Percentiles rank a stretch among this genome's conserved stretches.
phyloP scores from a whole-genome alignment of 2,113 vertebrate species.

The Megaceryle torquata region DNA sequence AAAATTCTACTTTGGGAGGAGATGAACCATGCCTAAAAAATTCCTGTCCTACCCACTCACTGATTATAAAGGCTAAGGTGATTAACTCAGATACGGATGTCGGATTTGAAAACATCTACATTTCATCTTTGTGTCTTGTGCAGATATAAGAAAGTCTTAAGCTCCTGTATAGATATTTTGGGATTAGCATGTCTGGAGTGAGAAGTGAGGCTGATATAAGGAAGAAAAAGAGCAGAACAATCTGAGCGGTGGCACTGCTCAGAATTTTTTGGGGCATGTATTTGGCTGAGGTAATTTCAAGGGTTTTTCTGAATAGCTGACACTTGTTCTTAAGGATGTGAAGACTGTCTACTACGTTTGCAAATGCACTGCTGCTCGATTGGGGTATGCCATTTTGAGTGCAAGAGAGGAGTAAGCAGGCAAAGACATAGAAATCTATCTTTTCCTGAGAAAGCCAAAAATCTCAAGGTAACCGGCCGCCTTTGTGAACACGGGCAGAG shows the following conservation, averaged over 20 bases:
- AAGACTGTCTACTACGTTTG: not conserved
- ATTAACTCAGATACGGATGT: conserved; percentile 31
- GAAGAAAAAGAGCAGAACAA: conserved; percentile 9
- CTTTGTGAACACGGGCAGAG: not conserved
- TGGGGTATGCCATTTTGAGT: not conserved
- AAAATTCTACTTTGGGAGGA: conserved; percentile 6
- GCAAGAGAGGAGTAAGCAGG: not conserved
- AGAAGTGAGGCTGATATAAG: conserved; percentile 11
- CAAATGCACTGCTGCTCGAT: not conserved
- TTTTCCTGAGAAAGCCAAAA: not conserved
- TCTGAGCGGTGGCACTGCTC: not conserved
- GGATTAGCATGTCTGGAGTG: conserved; percentile 7
- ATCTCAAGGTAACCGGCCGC: not conserved
- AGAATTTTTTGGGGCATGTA: not conserved
- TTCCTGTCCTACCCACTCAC: not conserved
- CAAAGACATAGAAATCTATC: not conserved
- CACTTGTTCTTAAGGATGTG: not conserved
- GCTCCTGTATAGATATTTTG: conserved; percentile 49
- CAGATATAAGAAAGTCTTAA: conserved; percentile 54
- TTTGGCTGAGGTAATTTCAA: not conserved
- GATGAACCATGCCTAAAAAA: conserved; percentile 1
- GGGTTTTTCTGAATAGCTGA: not conserved
- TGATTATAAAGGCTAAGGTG: conserved; percentile 47
- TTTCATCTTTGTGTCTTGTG: conserved; percentile 39
- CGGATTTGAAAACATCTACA: conserved; percentile 37